Evolutionary conservation across 2,113 vertebrate genomes (phyloP).

Genomic region (Motacilla alba): DNA sequence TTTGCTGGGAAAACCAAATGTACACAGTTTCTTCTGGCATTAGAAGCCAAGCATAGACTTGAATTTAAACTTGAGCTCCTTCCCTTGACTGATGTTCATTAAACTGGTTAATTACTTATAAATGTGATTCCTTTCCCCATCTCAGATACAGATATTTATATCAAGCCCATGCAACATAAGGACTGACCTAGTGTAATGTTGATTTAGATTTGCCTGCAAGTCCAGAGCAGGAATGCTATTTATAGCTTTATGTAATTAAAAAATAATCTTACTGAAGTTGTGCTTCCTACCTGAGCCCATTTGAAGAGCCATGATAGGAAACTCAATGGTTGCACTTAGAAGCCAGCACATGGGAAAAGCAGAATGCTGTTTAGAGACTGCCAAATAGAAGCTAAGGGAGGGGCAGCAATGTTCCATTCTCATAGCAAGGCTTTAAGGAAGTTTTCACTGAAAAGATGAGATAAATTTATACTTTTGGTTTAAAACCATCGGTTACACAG

Average conservation of each 20-base stretch:
- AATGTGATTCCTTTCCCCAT: background rate
- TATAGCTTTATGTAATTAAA: background rate
- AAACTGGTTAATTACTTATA: constrained; percentile 8
- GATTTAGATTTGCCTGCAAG: background rate
- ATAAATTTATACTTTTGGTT: background rate
- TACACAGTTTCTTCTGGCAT: background rate
- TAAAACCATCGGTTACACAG: background rate
- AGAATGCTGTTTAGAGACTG: background rate
- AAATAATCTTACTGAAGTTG: background rate
- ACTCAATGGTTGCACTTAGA: background rate
- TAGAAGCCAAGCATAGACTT: background rate
- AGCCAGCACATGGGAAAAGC: background rate
- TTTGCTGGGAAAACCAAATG: constrained; percentile 12
- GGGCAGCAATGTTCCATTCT: background rate
- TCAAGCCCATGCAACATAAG: background rate
- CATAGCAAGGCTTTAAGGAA: background rate
- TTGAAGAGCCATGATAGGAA: background rate
- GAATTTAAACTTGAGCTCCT: constrained; percentile 12
- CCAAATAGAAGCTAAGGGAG: background rate
- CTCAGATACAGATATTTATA: background rate
- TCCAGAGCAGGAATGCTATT: background rate
- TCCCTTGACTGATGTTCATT: background rate
- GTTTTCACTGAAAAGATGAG: background rate
- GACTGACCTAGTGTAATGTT: background rate
- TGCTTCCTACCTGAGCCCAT: background rate